phyloP scores from a whole-genome alignment of 2,113 vertebrate species.

The Myotis yumanensis region DNA sequence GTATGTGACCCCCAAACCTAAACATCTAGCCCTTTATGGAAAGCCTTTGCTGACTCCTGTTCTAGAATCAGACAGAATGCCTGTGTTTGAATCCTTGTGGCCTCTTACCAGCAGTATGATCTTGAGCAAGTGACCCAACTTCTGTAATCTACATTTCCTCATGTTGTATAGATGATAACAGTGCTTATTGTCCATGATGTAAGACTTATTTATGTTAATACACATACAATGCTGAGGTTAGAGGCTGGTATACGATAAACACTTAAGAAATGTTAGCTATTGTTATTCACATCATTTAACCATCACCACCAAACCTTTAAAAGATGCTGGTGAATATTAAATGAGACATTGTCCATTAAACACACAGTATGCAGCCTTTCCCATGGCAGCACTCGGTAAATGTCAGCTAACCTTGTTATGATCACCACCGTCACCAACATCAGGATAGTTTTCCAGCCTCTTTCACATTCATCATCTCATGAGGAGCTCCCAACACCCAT shows the following conservation, averaged over 20 bases:
- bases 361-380: background rate
- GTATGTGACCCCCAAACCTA: background rate
- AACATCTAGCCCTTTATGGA: background rate
- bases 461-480: background rate
- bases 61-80: background rate
- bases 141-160: background rate
- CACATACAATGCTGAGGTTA: background rate
- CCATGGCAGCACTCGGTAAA: background rate
- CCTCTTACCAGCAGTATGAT: background rate
- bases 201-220: background rate
- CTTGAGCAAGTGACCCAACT: background rate
- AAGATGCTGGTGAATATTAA: background rate
- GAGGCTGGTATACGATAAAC: background rate
- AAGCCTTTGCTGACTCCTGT: background rate
- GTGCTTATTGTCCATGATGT: background rate
- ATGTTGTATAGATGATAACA: background rate
- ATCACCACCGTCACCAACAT: background rate
- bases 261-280: background rate
- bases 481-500: background rate
- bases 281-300: background rate
- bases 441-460: background rate
- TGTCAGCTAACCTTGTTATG: background rate
- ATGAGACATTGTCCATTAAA: background rate
- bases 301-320: background rate
- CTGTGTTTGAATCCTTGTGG: background rate